phyloP scores from a whole-genome alignment of 35 echinoderm and acorn worm species.

The Heliocidaris tuberculata region DNA sequence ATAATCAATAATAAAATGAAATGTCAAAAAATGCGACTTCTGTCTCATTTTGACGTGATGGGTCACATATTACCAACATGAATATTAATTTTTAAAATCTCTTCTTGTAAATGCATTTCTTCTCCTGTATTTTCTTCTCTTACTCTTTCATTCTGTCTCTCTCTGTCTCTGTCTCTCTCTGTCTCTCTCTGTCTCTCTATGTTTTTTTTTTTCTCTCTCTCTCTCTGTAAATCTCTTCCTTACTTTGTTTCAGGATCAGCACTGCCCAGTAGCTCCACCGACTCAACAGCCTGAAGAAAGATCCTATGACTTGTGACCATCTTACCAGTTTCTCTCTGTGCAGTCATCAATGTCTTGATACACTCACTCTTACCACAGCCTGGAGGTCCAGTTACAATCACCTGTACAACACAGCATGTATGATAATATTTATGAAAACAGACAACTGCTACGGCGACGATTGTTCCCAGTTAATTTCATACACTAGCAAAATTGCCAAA shows the following conservation, averaged over 20 bases:
- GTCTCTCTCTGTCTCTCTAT: neutral
- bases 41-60: too few species aligned
- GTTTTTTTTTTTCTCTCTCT: neutral
- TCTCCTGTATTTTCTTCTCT: too few species aligned
- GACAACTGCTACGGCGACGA: too few species aligned
- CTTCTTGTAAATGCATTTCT: too few species aligned
- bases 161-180: neutral
- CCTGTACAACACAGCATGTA: slow-evolving; percentile 52
- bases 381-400: slow-evolving; percentile 79
- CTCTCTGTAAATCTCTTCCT: neutral
- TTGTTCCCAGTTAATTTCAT: too few species aligned
- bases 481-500: too few species aligned
- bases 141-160: neutral
- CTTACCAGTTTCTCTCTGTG: slow-evolving; percentile 87
- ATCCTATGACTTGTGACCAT: slow-evolving; percentile 73
- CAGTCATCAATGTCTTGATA: slow-evolving; percentile 81
- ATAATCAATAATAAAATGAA: too few species aligned
- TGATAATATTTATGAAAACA: neutral
- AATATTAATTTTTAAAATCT: too few species aligned
- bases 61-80: too few species aligned
- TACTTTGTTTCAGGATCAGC: slow-evolving; percentile 76
- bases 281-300: slow-evolving; percentile 88
- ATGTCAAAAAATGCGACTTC: too few species aligned
- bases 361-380: slow-evolving; percentile 96
- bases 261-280: slow-evolving; percentile 82